phyloP scores from a whole-genome alignment of 2,888 invertebrate genomes.

The Dascillus cervinus region DNA sequence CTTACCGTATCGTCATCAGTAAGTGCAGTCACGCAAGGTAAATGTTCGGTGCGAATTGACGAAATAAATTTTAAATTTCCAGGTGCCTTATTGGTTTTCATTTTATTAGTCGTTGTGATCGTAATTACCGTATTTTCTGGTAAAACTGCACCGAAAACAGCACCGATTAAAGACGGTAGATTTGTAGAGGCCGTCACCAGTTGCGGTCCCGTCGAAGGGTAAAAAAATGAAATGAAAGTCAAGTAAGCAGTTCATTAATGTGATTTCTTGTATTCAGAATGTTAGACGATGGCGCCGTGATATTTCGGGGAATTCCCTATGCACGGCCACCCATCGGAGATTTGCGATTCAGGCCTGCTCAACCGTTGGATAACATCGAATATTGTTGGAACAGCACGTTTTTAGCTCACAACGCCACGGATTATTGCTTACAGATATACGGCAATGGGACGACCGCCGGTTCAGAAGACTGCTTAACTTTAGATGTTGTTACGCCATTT shows the following conservation, averaged over 20 bases:
- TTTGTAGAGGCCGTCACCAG: slow-evolving; percentile 65
- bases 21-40: slow-evolving; percentile 27
- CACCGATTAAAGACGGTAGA: slow-evolving; percentile 64
- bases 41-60: slow-evolving; percentile 3
- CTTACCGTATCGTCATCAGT: slow-evolving; percentile 62
- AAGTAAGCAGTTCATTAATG: slow-evolving; percentile 4
- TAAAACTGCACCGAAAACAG: slow-evolving; percentile 45
- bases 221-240: slow-evolving; percentile 21
- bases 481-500: slow-evolving; percentile 77
- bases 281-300: slow-evolving; percentile 68
- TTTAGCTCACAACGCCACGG: slow-evolving; percentile 55
- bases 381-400: slow-evolving; percentile 72
- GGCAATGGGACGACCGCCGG: slow-evolving; percentile 61
- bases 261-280: slow-evolving; percentile 43
- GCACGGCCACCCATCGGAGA: slow-evolving; percentile 65
- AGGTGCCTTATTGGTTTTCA: slow-evolving; percentile 51
- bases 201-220: slow-evolving; percentile 77
- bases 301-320: slow-evolving; percentile 77
- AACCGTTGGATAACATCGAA: slow-evolving; percentile 56
- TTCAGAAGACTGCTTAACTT: slow-evolving; percentile 71
- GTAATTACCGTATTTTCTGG: slow-evolving; percentile 56
- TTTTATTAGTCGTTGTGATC: slow-evolving; percentile 56
- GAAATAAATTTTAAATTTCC: slow-evolving; percentile 32
- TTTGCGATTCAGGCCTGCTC: slow-evolving; percentile 63
- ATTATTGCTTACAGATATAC: slow-evolving; percentile 63